A percentile compares a stretch with the other conserved stretches of the same genome.
Conservation (phyloP, 1,140 invertebrate genomes). For the Trichogramma pretiosum region DNA sequence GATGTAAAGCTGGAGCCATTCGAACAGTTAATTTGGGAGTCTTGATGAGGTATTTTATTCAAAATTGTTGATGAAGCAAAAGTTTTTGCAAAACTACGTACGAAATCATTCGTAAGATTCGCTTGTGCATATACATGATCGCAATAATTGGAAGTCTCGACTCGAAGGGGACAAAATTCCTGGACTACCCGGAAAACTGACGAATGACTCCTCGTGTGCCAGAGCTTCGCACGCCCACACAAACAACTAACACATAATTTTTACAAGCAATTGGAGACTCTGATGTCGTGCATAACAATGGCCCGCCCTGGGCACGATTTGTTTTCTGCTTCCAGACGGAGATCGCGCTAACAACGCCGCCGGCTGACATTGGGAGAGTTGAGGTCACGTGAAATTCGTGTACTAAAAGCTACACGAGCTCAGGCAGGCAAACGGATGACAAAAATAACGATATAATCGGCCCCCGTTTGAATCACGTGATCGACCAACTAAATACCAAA, state of each 20-base stretch:
- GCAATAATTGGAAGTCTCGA: too few species aligned
- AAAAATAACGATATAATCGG: too few species aligned
- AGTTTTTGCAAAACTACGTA: too few species aligned
- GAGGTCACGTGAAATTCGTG: slow-evolving; percentile 2
- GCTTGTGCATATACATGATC: too few species aligned
- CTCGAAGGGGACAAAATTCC: too few species aligned
- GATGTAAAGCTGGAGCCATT: slow-evolving; percentile 30
- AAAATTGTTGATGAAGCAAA: too few species aligned
- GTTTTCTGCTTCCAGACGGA: slow-evolving; percentile 16
- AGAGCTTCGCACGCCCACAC: background rate
- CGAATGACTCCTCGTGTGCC: slow-evolving; percentile 9
- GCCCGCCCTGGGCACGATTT: background rate
- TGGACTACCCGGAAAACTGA: background rate
- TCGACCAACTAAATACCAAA: background rate
- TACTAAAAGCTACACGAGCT: slow-evolving; percentile 1
- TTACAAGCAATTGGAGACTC: too few species aligned
- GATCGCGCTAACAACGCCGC: slow-evolving; percentile 1
- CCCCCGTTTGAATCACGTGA: too few species aligned
- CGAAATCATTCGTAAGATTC: too few species aligned
- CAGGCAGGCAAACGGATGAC: too few species aligned
- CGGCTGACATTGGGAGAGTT: slow-evolving; percentile 4
- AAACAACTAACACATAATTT: background rate
- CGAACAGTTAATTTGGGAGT: slow-evolving; percentile 44
- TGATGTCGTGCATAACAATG: background rate
- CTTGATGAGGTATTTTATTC: slow-evolving; percentile 41